phyloP scores from a whole-genome alignment of 2,888 invertebrate species.

The Achlya flavicornis region DNA sequence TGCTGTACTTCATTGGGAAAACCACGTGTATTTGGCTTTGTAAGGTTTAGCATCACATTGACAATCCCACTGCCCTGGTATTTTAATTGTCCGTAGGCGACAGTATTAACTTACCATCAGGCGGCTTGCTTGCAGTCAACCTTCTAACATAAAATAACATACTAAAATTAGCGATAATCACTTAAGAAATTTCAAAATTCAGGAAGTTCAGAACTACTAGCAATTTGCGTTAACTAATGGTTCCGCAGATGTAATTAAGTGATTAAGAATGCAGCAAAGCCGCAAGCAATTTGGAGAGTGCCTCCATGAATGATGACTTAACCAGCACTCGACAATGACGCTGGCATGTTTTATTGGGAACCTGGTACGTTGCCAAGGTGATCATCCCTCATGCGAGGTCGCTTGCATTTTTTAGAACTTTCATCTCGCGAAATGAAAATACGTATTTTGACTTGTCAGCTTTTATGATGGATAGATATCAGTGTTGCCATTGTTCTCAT shows the following conservation, averaged over 20 bases:
- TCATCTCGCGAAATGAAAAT: constrained; percentile 19
- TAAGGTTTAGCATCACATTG: no score
- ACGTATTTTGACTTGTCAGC: constrained; percentile 6
- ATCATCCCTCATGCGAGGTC: constrained; percentile 32
- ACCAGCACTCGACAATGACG: constrained; percentile 31
- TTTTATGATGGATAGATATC: not conserved
- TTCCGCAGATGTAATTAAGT: constrained; percentile 15
- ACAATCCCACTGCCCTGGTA: no score
- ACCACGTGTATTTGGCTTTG: no score
- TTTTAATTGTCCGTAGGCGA: no score
- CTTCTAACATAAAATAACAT: no score
- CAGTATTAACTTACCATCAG: no score
- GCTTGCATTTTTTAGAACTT: constrained; percentile 30
- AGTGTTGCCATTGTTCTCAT: not conserved
- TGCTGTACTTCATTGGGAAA: no score
- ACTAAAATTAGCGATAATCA: no score
- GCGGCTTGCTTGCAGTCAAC: no score
- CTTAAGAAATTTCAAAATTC: no score
- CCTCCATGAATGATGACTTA: constrained; percentile 30
- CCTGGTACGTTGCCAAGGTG: constrained; percentile 47
- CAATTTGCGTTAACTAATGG: not conserved
- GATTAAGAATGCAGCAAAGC: constrained; percentile 24
- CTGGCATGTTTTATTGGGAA: constrained; percentile 33
- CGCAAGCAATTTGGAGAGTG: constrained; percentile 22
- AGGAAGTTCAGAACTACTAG: not conserved